Evolutionary conservation across 2,113 vertebrate genomes (phyloP).

Genomic region (Oncorhynchus kisutch): DNA sequence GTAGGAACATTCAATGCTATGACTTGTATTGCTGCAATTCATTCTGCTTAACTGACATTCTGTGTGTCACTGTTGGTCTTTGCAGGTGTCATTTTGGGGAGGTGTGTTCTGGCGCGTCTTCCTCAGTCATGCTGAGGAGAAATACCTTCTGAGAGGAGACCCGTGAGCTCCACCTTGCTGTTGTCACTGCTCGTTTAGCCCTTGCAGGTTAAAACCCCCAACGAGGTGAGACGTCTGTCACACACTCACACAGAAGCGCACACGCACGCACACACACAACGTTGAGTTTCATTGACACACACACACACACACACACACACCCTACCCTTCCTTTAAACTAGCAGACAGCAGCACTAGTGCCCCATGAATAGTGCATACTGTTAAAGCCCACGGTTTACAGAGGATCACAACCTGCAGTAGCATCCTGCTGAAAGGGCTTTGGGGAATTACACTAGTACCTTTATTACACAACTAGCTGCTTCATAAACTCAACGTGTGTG

Average conservation of each 20-base stretch:
- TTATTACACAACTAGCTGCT: constrained; percentile 47
- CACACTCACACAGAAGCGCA: neutral
- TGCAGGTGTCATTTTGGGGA: neutral
- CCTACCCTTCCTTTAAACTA: neutral
- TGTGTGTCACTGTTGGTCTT: neutral
- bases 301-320: neutral
- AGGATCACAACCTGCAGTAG: constrained; percentile 9
- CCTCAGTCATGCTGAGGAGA: neutral
- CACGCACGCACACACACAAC: neutral
- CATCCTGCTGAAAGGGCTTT: constrained; percentile 1
- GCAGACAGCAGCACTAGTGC: neutral
- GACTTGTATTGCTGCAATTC: neutral
- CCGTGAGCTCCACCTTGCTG: neutral
- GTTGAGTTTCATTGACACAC: neutral
- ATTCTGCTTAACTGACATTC: neutral
- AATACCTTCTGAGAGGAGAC: neutral
- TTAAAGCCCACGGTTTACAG: constrained; percentile 1
- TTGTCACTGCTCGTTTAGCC: neutral
- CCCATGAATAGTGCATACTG: constrained; percentile 3
- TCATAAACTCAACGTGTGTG: constrained; percentile 40
- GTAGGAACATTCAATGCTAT: neutral
- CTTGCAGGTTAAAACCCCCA: neutral
- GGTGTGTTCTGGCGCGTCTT: neutral
- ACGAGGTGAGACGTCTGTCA: neutral
- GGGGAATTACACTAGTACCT: constrained; percentile 2